Percentiles rank a stretch among this genome's conserved stretches.
phyloP scores from a whole-genome alignment of 2,113 vertebrate species.

The Peromyscus californicus region DNA sequence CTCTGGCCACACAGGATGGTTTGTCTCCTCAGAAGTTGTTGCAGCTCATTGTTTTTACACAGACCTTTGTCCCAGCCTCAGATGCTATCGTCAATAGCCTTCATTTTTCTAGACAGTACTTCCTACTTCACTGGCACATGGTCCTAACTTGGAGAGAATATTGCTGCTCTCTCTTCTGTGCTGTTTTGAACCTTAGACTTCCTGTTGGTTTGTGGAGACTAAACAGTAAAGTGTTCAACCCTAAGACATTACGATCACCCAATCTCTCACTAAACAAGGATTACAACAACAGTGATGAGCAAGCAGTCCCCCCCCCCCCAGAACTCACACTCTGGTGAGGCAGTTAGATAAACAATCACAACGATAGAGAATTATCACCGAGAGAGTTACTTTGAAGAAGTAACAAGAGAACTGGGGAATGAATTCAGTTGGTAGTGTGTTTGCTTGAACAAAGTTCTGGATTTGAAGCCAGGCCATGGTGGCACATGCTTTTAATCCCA shows the following conservation, averaged over 20 bases:
- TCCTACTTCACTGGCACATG: background rate
- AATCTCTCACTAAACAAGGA: background rate
- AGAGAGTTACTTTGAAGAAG: background rate
- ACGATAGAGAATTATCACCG: background rate
- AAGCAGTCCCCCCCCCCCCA: background rate
- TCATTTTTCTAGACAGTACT: background rate
- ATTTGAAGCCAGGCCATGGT: background rate
- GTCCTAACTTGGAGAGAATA: background rate
- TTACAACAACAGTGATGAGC: background rate
- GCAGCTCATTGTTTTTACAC: background rate
- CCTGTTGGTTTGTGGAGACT: background rate
- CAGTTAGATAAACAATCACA: background rate
- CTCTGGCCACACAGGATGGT: background rate
- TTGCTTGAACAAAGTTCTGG: background rate
- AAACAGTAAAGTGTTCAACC: background rate
- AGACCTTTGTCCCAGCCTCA: background rate
- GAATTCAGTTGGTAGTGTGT: background rate
- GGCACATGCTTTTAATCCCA: background rate
- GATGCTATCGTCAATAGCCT: background rate
- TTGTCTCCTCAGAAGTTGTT: background rate
- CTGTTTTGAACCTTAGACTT: constrained; percentile 15
- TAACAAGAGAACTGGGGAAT: background rate
- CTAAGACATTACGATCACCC: background rate
- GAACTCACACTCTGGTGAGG: background rate
- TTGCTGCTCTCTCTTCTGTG: background rate